These are phyloP conservation scores for Azemiops feae DNA, from an alignment of 2,113 vertebrate genomes.

Conservation along the genomic window DNA sequence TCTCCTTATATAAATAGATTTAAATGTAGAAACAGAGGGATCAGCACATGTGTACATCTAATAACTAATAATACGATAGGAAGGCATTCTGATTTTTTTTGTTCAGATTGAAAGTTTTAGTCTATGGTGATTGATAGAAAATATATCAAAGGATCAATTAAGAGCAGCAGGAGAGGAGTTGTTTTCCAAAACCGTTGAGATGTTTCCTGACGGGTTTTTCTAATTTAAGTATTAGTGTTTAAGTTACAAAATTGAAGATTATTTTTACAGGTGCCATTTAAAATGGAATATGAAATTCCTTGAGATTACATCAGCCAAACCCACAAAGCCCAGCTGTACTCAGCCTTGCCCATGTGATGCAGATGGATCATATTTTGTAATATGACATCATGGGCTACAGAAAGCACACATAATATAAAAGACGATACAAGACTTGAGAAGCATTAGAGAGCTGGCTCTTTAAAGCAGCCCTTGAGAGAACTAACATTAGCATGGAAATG, in stretches of 20 bases:
- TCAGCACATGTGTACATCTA: background rate
- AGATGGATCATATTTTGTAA: constrained; percentile 69
- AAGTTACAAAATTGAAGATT: constrained; percentile 82
- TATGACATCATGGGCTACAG: constrained; percentile 70
- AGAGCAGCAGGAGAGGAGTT: constrained; percentile 53
- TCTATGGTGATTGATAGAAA: constrained; percentile 56
- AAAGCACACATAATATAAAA: constrained; percentile 70
- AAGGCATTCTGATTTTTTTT: constrained; percentile 47
- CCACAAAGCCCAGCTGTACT: constrained; percentile 75
- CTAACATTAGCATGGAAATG: constrained; percentile 49
- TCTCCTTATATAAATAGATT: background rate
- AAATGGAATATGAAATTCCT: constrained; percentile 81
- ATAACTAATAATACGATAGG: constrained; percentile 27
- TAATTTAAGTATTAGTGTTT: constrained; percentile 82
- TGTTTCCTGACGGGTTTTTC: constrained; percentile 77
- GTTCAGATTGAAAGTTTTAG: constrained; percentile 47
- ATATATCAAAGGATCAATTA: constrained; percentile 45
- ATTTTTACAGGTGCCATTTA: constrained; percentile 85
- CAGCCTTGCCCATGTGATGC: constrained; percentile 69
- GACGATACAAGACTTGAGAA: constrained; percentile 64
- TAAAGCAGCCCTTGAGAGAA: constrained; percentile 47
- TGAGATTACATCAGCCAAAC: constrained; percentile 77
- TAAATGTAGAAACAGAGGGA: background rate
- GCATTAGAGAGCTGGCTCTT: constrained; percentile 52
- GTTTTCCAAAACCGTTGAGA: constrained; percentile 71